phyloP scores from a whole-genome alignment of 2,797 vertebrate genomes.

The Lates japonicus region DNA sequence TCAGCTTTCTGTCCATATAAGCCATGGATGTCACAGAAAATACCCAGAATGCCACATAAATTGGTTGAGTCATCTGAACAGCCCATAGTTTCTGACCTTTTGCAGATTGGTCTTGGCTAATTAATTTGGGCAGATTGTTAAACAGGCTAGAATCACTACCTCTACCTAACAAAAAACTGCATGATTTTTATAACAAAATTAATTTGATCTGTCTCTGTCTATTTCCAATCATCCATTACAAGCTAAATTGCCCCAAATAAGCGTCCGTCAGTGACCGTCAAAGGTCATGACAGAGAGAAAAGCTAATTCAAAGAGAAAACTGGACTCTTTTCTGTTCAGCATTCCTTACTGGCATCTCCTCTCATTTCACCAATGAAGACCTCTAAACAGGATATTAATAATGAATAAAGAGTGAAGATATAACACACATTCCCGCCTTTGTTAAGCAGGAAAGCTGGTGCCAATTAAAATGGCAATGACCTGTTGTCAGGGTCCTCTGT shows the following conservation, averaged over 20 bases:
- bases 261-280: slow-evolving; percentile 10
- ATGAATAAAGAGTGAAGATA: slow-evolving; percentile 50
- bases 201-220: background rate
- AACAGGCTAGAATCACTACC: slow-evolving; percentile 27
- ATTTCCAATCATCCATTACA: slow-evolving; percentile 16
- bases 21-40: slow-evolving; percentile 35
- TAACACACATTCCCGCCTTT: slow-evolving; percentile 50
- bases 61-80: slow-evolving; percentile 45
- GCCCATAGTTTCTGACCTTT: slow-evolving; percentile 55
- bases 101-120: slow-evolving; percentile 49
- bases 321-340: slow-evolving; percentile 49
- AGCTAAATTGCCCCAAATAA: slow-evolving; percentile 26
- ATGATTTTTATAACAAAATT: background rate
- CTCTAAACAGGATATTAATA: slow-evolving; percentile 61
- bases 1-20: slow-evolving; percentile 33
- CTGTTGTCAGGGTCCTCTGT: slow-evolving; percentile 28
- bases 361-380: slow-evolving; percentile 52
- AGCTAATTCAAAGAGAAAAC: slow-evolving; percentile 47
- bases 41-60: slow-evolving; percentile 41
- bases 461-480: slow-evolving; percentile 34
- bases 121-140: slow-evolving; percentile 52
- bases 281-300: slow-evolving; percentile 27
- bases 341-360: slow-evolving; percentile 41
- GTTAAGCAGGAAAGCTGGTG: slow-evolving; percentile 51
- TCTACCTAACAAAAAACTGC: background rate